A percentile compares a stretch with the other conserved stretches of the same genome.
These are phyloP conservation scores for Cataglyphis livida DNA, from an alignment of 2,888 invertebrate genomes.

Conservation along the genomic window DNA sequence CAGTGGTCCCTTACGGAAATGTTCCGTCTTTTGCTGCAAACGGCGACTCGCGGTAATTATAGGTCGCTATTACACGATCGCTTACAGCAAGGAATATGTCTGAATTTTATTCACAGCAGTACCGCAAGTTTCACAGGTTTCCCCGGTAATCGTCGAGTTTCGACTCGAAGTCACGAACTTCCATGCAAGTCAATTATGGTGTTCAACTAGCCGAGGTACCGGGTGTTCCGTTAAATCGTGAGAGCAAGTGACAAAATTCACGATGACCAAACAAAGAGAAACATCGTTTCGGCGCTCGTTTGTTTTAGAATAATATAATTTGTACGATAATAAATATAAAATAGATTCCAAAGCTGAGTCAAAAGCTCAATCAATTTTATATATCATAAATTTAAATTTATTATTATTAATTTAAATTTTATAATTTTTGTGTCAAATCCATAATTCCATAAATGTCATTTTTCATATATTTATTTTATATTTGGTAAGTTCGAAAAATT, in stretches of 20 bases:
- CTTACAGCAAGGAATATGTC: constrained; percentile 27
- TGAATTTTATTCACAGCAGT: constrained; percentile 55
- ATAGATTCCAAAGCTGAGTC: neutral
- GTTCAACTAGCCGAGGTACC: constrained; percentile 81
- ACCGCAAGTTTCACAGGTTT: constrained; percentile 65
- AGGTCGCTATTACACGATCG: constrained; percentile 30
- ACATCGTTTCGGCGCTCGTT: neutral
- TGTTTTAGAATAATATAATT: neutral
- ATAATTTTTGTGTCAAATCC: neutral
- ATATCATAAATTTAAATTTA: neutral
- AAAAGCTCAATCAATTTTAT: neutral
- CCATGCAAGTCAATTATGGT: constrained; percentile 77
- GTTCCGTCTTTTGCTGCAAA: constrained; percentile 15
- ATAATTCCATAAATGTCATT: neutral
- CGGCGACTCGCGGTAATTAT: constrained; percentile 36
- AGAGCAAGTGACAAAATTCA: constrained; percentile 64
- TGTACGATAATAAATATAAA: neutral
- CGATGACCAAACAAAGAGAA: constrained; percentile 46
- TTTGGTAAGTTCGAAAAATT: neutral
- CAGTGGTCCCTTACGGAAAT: constrained; percentile 6
- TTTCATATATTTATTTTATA: neutral
- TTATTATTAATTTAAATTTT: no score
- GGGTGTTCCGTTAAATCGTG: constrained; percentile 70
- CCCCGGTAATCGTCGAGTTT: constrained; percentile 53
- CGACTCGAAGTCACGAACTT: constrained; percentile 75